Evolutionary conservation across 1,140 invertebrate genomes (phyloP), one percentile per base, ranked within the genome.

Genomic region (Drosophila murphyi): DNA sequence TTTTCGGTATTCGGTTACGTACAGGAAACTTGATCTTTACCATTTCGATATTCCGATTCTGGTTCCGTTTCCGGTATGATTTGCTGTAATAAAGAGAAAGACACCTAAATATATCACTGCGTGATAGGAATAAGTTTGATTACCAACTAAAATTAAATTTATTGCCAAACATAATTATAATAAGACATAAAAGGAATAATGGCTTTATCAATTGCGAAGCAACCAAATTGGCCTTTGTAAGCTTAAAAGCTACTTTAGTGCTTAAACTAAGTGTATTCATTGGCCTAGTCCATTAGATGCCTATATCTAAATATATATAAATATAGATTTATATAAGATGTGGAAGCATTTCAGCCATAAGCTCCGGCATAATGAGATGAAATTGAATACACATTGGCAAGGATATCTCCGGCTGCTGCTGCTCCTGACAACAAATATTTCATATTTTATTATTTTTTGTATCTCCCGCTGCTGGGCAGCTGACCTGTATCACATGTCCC

Each of bases 401-500:
- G 6, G 12, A 62, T 12, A 52, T 70, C 34, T 61, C 32, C 50
- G 31, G 4, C 32, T 39, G 29, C 35, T 45, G 67, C 57, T 62
- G 32, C 34, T 41, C 31, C 6, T 55, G 51, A 63, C 68, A 71
- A 63, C 59, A 71, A 41, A 35, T 56, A 28, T 71, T 51, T 56
- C 43, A 71, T 39, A 62, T 70, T 51, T 60, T 61, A n/a, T 50
- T 47, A 6, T 61, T 20, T 29, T 69, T 59, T 35, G 31, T 39
- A 51, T 31, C n/a, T 39, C 41, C 68, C 7, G 68, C 78, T 73
- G 73, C 29, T 34, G 20, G 20, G 34, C 34, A 7, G 74, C 50
- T 86, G 82, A 86, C 73, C 78, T 81, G 57, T 71, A 67, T 67
- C 80, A 74, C 60, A 69, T 68, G 73, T 72, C 45, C 79, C 56